Conservation (phyloP, 2,797 vertebrate genomes). For the Sitta carolinensis region DNA sequence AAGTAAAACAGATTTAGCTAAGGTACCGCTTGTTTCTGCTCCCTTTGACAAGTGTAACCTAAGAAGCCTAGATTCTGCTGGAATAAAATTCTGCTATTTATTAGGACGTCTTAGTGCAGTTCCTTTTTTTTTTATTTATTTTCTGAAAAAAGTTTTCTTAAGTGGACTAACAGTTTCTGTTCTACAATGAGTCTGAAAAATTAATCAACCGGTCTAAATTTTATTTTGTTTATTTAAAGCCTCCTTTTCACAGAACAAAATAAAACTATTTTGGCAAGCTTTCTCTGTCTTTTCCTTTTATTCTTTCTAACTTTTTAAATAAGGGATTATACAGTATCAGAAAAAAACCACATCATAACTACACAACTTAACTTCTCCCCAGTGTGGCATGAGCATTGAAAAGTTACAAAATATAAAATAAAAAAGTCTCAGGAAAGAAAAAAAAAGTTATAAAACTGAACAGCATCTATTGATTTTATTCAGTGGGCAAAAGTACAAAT, state of each 20-base stretch:
- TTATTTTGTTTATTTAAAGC: neutral
- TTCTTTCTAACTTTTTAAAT: neutral
- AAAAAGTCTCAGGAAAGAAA: accelerated
- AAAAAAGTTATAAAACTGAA: neutral
- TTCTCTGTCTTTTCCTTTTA: neutral
- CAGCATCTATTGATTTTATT: neutral
- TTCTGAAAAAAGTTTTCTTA: neutral
- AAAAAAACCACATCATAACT: neutral
- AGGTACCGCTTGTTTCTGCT: neutral
- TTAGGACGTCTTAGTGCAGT: neutral
- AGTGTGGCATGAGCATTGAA: neutral
- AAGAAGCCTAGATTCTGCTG: neutral
- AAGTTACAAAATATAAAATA: neutral
- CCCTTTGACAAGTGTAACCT: neutral
- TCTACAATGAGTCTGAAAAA: neutral
- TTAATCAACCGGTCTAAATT: neutral
- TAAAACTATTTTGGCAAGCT: neutral
- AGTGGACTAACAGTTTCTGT: neutral
- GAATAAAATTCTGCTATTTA: neutral
- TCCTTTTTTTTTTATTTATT: neutral
- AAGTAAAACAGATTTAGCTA: neutral
- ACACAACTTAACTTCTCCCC: neutral
- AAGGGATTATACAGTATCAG: neutral
- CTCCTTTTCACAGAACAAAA: neutral
- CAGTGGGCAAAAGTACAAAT: neutral